phyloP scores from a whole-genome alignment of 2,113 vertebrate species.

The Hippocampus zosterae region DNA sequence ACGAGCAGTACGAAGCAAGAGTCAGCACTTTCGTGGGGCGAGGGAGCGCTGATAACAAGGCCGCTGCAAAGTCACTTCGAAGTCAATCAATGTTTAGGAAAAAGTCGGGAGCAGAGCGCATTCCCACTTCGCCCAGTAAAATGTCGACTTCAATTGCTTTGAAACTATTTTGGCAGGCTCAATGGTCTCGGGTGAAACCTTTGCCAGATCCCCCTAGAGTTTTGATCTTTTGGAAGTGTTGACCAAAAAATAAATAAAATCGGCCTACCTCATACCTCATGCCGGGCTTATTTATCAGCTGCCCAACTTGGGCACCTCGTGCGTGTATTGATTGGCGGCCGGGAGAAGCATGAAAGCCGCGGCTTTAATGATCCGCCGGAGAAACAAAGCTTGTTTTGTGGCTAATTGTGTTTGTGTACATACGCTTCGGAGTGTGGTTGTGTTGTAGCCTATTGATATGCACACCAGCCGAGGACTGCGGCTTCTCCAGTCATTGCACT shows the following conservation, averaged over 20 bases:
- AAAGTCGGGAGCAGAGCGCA: conserved; percentile 33
- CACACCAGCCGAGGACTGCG: background rate
- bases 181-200: background rate
- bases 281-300: conserved; percentile 32
- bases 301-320: conserved; percentile 20
- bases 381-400: background rate
- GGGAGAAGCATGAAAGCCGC: conserved; percentile 23
- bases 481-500: background rate
- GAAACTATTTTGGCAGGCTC: background rate
- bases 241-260: background rate
- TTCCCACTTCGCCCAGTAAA: conserved; percentile 15
- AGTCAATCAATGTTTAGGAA: conserved; percentile 53
- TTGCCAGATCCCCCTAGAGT: conserved; percentile 11
- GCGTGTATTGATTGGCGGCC: conserved; percentile 40
- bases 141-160: conserved; percentile 8
- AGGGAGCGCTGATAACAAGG: conserved; percentile 43
- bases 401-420: conserved; percentile 5
- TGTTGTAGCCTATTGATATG: background rate
- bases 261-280: conserved; percentile 13
- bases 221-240: conserved; percentile 24
- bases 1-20: conserved; percentile 32
- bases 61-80: conserved; percentile 54
- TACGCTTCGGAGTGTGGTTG: background rate
- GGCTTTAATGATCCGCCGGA: conserved; percentile 25
- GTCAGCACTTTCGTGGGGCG: conserved; percentile 46